Conservation (phyloP, 2,797 vertebrate genomes). For the Uromys caudimaculatus region DNA sequence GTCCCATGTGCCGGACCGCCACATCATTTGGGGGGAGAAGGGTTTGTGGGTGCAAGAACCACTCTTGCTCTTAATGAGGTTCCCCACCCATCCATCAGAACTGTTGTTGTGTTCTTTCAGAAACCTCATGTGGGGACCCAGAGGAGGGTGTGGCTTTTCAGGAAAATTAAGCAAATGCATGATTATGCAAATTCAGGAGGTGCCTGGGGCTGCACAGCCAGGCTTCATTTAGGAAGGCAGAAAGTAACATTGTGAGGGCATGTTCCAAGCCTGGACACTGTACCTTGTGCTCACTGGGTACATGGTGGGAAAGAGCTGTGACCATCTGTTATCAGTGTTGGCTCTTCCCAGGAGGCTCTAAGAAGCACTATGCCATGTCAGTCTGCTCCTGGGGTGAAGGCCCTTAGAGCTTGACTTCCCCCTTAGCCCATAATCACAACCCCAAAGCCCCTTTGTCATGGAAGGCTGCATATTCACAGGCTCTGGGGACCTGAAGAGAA, state of each 20-base stretch:
- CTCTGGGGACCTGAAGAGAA: background rate
- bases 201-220: background rate
- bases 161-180: background rate
- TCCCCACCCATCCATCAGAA: background rate
- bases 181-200: background rate
- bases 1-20: too few species aligned
- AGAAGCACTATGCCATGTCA: background rate
- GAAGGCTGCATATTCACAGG: too few species aligned
- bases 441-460: too few species aligned
- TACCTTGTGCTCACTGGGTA: background rate
- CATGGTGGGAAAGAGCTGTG: background rate
- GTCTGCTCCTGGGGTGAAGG: background rate
- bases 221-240: background rate
- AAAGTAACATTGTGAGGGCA: too few species aligned
- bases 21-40: background rate
- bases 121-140: background rate
- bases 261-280: background rate
- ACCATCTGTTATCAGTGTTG: background rate
- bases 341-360: too few species aligned
- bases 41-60: background rate
- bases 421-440: background rate
- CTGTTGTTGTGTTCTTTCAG: slow-evolving; percentile 66
- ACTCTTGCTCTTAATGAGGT: background rate
- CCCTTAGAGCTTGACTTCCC: background rate
- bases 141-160: background rate